These are phyloP conservation scores for Daktulosphaira vitifoliae DNA, from an alignment of 1,140 invertebrate species.

Conservation along the genomic window DNA sequence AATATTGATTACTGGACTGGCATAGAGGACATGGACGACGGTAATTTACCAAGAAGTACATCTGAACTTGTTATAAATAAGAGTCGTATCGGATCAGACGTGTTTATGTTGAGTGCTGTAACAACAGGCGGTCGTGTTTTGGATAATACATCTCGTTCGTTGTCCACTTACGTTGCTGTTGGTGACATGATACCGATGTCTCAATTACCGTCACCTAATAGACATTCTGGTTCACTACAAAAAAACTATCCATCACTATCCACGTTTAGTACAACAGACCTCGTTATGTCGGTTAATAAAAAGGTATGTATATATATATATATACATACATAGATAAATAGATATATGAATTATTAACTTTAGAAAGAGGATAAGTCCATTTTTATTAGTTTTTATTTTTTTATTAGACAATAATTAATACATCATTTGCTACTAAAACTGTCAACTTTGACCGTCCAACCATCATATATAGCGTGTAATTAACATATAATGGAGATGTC, in stretches of 20 bases:
- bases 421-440: too few relatives aligned
- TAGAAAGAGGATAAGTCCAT: too few relatives aligned
- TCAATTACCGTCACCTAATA: slow-evolving; percentile 61
- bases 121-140: slow-evolving; percentile 43
- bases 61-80: slow-evolving; percentile 59
- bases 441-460: too few relatives aligned
- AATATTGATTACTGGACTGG: slow-evolving; percentile 36
- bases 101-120: slow-evolving; percentile 48
- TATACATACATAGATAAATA: too few relatives aligned
- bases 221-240: slow-evolving; percentile 45
- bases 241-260: slow-evolving; percentile 44
- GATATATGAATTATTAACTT: too few relatives aligned
- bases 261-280: slow-evolving; percentile 60
- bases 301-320: slow-evolving; percentile 51
- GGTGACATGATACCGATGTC: slow-evolving; percentile 61
- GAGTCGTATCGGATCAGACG: slow-evolving; percentile 46
- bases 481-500: too few relatives aligned
- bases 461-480: too few relatives aligned
- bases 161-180: slow-evolving; percentile 78
- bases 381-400: too few relatives aligned
- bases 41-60: slow-evolving; percentile 43
- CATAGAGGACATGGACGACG: slow-evolving; percentile 37
- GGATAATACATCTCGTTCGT: slow-evolving; percentile 66
- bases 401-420: too few relatives aligned
- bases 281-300: slow-evolving; percentile 70